A percentile compares a stretch with the other conserved stretches of the same genome.
These are phyloP conservation scores for Oncorhynchus tshawytscha DNA, from an alignment of 2,113 vertebrate genomes.

Conservation along the genomic window DNA sequence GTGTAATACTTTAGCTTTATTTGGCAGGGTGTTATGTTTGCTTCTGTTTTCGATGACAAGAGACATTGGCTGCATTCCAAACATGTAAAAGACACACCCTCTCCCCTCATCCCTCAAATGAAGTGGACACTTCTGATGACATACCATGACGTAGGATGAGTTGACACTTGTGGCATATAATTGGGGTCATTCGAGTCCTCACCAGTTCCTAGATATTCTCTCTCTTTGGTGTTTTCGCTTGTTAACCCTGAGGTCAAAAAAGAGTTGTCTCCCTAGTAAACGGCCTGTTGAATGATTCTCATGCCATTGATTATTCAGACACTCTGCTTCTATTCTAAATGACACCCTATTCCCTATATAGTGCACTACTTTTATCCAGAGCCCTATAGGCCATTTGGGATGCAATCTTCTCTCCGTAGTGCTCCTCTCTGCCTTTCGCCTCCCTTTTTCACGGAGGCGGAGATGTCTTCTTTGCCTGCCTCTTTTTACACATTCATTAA, in stretches of 20 bases:
- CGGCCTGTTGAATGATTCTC: constrained; percentile 18
- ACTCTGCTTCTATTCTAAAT: background rate
- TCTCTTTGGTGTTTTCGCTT: background rate
- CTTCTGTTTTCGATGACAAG: too few species aligned
- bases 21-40: too few species aligned
- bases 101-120: too few species aligned
- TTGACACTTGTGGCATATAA: background rate
- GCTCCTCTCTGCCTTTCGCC: constrained; percentile 62
- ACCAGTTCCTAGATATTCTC: constrained; percentile 25
- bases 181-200: constrained; percentile 4
- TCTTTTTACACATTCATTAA: constrained; percentile 53
- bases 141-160: too few species aligned
- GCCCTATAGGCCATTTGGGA: too few species aligned
- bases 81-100: too few species aligned
- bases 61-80: too few species aligned
- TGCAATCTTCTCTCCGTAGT: constrained; percentile 43
- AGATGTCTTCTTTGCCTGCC: constrained; percentile 36
- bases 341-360: too few species aligned
- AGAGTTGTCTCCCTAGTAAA: constrained; percentile 59
- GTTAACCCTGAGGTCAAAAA: constrained; percentile 51
- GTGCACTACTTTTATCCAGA: too few species aligned
- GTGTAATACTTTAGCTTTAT: background rate
- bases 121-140: too few species aligned
- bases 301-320: constrained; percentile 2
- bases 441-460: constrained; percentile 13